Percentiles rank a stretch among this genome's conserved stretches.
These are phyloP conservation scores for Acomys russatus DNA, from an alignment of 2,797 vertebrate genomes.

Conservation along the genomic window DNA sequence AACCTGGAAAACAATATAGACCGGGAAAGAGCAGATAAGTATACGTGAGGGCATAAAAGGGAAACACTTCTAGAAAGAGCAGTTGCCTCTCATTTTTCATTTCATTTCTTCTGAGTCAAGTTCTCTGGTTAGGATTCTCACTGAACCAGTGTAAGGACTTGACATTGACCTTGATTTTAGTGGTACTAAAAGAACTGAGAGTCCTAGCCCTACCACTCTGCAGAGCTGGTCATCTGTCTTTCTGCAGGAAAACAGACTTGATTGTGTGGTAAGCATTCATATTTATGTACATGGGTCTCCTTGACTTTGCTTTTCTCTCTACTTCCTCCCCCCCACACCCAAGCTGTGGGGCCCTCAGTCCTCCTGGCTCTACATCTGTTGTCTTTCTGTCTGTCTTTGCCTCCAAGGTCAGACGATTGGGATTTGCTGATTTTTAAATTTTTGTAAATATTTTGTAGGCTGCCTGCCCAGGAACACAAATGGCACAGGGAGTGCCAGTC, in stretches of 20 bases:
- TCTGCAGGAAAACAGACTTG: background rate
- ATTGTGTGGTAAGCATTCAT: background rate
- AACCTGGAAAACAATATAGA: conserved; percentile 34
- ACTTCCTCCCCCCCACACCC: background rate
- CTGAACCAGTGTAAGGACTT: conserved; percentile 31
- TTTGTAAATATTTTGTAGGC: conserved; percentile 69
- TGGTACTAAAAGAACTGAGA: conserved; percentile 31
- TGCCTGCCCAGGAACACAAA: conserved; percentile 71
- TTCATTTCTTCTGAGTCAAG: conserved; percentile 31
- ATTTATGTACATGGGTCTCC: conserved; percentile 24
- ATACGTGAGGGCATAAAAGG: background rate
- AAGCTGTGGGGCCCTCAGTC: conserved; percentile 27
- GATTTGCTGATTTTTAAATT: conserved; percentile 74
- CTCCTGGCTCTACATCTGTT: conserved; percentile 72
- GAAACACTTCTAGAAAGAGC: conserved; percentile 41
- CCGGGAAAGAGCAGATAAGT: background rate
- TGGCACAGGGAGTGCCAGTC: conserved; percentile 25
- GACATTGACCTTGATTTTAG: conserved; percentile 61
- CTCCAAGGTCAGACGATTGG: conserved; percentile 68
- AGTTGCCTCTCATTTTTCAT: conserved; percentile 6
- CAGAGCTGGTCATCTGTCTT: conserved; percentile 56
- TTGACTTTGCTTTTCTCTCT: conserved; percentile 36
- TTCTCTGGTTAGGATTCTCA: conserved; percentile 30
- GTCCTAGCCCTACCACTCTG: background rate
- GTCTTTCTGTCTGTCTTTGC: conserved; percentile 69